phyloP scores from a whole-genome alignment of 64 coral and sea anemone species.

The Porites australiensis region DNA sequence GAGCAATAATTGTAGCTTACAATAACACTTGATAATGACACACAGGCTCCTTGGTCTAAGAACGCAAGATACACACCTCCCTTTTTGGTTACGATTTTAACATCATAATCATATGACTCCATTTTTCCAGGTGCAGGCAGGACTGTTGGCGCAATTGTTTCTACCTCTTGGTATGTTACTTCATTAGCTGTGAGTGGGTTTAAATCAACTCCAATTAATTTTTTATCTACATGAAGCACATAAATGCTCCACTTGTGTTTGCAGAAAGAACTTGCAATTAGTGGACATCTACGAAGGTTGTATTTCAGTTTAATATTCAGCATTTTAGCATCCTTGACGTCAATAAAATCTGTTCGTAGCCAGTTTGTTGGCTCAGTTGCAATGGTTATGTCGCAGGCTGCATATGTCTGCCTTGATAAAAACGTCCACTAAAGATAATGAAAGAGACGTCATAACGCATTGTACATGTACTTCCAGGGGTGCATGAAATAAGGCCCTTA shows the following conservation, averaged over 20 bases:
- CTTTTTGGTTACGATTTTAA: too few relatives aligned
- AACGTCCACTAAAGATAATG: not conserved
- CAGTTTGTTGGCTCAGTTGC: conserved; percentile 29
- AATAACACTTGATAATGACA: not conserved
- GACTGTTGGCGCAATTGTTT: too few relatives aligned
- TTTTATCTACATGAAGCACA: not conserved
- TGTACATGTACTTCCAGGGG: too few relatives aligned
- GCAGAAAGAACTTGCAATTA: not conserved
- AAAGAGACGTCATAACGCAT: not conserved
- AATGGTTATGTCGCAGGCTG: conserved; percentile 8
- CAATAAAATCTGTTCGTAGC: conserved; percentile 56
- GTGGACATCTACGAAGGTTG: not conserved
- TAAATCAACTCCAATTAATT: too few relatives aligned
- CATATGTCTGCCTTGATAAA: not conserved
- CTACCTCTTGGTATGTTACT: too few relatives aligned
- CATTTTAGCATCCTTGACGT: not conserved
- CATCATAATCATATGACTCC: too few relatives aligned
- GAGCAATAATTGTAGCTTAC: conserved; percentile 42
- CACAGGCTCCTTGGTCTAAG: conserved; percentile 54
- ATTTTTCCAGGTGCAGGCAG: too few relatives aligned
- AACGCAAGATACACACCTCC: not conserved
- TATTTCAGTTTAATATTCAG: conserved; percentile 41
- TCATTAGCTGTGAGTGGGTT: accelerated
- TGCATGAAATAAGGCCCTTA: too few relatives aligned
- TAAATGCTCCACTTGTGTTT: conserved; percentile 44